Conservation (phyloP, 1,140 invertebrate genomes). For the Littorina saxatilis region DNA sequence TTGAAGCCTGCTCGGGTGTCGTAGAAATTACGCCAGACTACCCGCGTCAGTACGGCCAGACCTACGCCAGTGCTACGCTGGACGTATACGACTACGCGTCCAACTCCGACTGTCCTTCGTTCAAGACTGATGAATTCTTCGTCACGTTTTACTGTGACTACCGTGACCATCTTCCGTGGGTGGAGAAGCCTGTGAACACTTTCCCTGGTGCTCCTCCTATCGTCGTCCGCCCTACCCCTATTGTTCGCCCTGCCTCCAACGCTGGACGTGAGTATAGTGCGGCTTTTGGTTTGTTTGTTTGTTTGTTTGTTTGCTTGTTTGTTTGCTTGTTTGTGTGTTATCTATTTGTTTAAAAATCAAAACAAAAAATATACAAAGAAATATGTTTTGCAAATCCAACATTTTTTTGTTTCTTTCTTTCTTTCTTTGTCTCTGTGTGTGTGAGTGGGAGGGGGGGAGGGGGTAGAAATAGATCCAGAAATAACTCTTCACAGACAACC, state of each 20-base stretch:
- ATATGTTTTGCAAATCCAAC: too few relatives aligned
- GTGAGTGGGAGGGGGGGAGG: too few relatives aligned
- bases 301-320: background rate
- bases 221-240: background rate
- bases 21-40: slow-evolving; percentile 48
- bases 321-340: background rate
- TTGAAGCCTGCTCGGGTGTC: slow-evolving; percentile 58
- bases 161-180: slow-evolving; percentile 59
- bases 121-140: slow-evolving; percentile 54
- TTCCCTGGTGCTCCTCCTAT: background rate
- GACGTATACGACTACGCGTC: slow-evolving; percentile 59
- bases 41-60: slow-evolving; percentile 56
- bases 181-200: slow-evolving; percentile 38
- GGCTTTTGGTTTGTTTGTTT: background rate
- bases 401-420: background rate
- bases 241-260: background rate
- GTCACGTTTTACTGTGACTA: slow-evolving; percentile 70
- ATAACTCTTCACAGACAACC: too few relatives aligned
- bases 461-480: too few relatives aligned
- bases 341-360: too few relatives aligned
- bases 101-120: slow-evolving; percentile 56
- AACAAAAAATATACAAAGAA: too few relatives aligned
- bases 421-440: background rate
- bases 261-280: background rate
- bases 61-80: slow-evolving; percentile 60